Conservation (phyloP, 2,113 vertebrate genomes). For the Nanorana parkeri region DNA sequence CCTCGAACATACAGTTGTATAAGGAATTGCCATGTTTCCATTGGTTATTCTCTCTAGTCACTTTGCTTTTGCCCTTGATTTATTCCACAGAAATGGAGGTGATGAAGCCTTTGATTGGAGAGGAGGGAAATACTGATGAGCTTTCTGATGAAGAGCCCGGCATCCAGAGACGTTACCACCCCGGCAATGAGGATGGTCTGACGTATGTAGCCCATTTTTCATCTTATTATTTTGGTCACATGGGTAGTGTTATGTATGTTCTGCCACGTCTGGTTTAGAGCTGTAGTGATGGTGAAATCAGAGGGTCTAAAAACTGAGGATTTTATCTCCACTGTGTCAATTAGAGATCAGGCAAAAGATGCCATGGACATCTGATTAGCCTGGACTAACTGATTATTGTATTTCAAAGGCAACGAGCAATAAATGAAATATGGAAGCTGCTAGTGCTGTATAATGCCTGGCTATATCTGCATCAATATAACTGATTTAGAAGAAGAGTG, state of each 20-base stretch:
- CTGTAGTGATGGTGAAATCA: too few relatives aligned
- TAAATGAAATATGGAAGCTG: too few relatives aligned
- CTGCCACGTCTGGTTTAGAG: too few relatives aligned
- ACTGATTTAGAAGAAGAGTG: too few relatives aligned
- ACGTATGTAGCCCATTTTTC: slow-evolving; percentile 66
- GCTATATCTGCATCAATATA: too few relatives aligned
- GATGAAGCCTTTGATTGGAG: slow-evolving; percentile 77
- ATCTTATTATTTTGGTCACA: neutral
- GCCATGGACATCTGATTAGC: too few relatives aligned
- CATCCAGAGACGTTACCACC: slow-evolving; percentile 70
- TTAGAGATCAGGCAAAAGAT: too few relatives aligned
- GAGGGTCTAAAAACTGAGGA: too few relatives aligned
- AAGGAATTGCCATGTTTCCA: neutral
- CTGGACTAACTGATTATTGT: too few relatives aligned
- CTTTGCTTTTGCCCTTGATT: slow-evolving; percentile 2
- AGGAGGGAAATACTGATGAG: slow-evolving; percentile 69
- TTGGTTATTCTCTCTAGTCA: neutral
- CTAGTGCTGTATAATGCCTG: too few relatives aligned
- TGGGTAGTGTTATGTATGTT: neutral
- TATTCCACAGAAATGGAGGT: slow-evolving; percentile 76
- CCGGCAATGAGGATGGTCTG: slow-evolving; percentile 67
- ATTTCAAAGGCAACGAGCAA: too few relatives aligned
- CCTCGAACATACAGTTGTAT: neutral
- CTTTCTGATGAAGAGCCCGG: slow-evolving; percentile 73
- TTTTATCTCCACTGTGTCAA: too few relatives aligned